Evolutionary conservation across 2,888 invertebrate species (phyloP), one percentile per base, ranked within the genome.

Genomic region (Crepidodera aurea): DNA sequence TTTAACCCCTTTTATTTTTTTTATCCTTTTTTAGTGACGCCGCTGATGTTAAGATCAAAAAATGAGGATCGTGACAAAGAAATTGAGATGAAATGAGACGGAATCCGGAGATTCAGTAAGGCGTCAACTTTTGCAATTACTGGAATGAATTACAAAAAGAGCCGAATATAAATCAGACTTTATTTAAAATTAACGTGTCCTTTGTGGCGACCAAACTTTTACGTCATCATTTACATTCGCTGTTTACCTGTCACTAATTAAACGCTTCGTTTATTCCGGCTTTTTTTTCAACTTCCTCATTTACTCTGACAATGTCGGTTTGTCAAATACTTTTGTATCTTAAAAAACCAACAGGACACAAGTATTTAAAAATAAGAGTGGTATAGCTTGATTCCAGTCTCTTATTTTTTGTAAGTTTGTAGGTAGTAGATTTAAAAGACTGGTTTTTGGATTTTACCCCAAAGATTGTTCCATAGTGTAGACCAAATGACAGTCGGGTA

Each of bases 61-160:
- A 79, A 73, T 73, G 73, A 71, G 76, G 71, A 73, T 75, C 75
- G 74, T 73, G 76, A 77, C 75, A 75, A 78, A 75, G 75, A 76
- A 78, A 79, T 77, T 72, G 74, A 72, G 76, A 76, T 71, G 78
- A 77, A 77, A 79, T 77, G 76, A 74, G 75, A 74, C 70, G 75
- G 74, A 75, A 77, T 75, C 69, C 72, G 65, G 70, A 73, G 74
- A 77, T 74, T 74, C 73, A 72, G 70, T 71, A 69, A 73, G 70
- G 74, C 76, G 76, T 77, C 77, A 77, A 77, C 77, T 78, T 77
- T 74, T 67, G 73, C 75, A 78, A 78, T 78, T 78, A 78, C 72
- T 70, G 67, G 73, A 76, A 76, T 76, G 75, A 77, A 76, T 78
- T 77, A 74, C 73, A 67, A 70, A 73, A 73, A 72, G 65, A 64